Conservation (phyloP, 1,140 invertebrate genomes). For the Musca vetustissima region DNA sequence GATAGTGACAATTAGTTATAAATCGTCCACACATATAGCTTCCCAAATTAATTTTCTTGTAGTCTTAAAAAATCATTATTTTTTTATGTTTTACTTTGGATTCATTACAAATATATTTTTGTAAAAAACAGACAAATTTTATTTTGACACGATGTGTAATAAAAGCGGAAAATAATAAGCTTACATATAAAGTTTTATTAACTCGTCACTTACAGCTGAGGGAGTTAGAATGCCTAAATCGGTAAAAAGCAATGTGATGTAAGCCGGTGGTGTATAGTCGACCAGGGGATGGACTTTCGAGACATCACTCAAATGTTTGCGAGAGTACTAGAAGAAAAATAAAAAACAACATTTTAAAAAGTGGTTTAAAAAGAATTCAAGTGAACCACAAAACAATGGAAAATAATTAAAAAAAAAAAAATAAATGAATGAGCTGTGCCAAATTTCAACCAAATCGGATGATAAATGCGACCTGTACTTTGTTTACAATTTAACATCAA, state of each 20-base stretch:
- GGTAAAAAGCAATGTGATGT: constrained; percentile 91
- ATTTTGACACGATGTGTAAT: not conserved
- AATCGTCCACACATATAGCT: no score
- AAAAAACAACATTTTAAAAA: not conserved
- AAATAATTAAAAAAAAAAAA: no score
- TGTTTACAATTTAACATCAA: no score
- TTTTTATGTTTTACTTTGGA: not conserved
- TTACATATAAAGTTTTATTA: constrained; percentile 94
- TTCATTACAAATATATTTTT: not conserved
- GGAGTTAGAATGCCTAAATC: constrained; percentile 94
- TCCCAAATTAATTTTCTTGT: not conserved
- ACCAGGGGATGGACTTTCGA: constrained; percentile 82
- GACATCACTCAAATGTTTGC: constrained; percentile 63
- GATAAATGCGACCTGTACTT: no score
- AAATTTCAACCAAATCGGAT: no score
- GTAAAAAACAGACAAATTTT: not conserved
- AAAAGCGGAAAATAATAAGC: not conserved
- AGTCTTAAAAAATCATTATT: no score
- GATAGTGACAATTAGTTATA: constrained; percentile 18
- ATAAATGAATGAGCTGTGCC: no score
- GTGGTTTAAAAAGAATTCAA: no score
- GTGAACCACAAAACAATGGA: no score
- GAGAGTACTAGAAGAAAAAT: constrained; percentile 68
- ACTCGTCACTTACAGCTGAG: constrained; percentile 94
- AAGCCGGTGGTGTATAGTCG: constrained; percentile 94